Conservation (phyloP, 35 echinoderm and acorn worm species). For the Heliocidaris tuberculata region DNA sequence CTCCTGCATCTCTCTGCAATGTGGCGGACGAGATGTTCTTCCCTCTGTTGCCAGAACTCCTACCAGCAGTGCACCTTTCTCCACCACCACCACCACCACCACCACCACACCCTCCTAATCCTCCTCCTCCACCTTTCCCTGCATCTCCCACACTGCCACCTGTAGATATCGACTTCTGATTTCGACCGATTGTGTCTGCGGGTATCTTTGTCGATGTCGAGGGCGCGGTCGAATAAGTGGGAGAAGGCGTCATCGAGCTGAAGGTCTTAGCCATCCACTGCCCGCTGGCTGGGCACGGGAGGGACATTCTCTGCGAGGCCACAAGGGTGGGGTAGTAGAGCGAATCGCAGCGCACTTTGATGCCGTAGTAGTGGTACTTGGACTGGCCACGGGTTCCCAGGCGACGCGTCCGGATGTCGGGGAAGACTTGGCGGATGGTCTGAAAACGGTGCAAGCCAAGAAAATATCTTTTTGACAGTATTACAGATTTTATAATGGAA, state of each 20-base stretch:
- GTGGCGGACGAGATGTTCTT: background rate
- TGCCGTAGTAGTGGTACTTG: conserved; percentile 94
- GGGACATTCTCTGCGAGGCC: conserved; percentile 49
- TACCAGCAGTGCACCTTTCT: background rate
- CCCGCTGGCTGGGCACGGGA: conserved; percentile 26
- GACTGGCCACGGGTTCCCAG: conserved; percentile 84
- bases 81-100: background rate
- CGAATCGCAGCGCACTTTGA: conserved; percentile 65
- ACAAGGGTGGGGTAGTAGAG: conserved; percentile 48
- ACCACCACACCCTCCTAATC: background rate
- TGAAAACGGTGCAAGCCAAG: background rate
- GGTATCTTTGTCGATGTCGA: background rate
- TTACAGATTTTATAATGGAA: background rate
- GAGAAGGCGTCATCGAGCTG: background rate
- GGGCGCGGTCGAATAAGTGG: background rate
- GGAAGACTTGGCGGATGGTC: conserved; percentile 75
- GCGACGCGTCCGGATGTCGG: conserved; percentile 70
- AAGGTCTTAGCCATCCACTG: background rate
- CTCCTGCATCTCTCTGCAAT: background rate
- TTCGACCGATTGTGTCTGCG: background rate
- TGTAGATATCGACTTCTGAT: background rate
- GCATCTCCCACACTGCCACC: background rate
- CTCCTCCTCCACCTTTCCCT: background rate
- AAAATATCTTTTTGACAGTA: background rate
- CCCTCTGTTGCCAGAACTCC: background rate